phyloP scores from a whole-genome alignment of 2,888 invertebrate genomes.

The Hemistola chrysoprasaria region DNA sequence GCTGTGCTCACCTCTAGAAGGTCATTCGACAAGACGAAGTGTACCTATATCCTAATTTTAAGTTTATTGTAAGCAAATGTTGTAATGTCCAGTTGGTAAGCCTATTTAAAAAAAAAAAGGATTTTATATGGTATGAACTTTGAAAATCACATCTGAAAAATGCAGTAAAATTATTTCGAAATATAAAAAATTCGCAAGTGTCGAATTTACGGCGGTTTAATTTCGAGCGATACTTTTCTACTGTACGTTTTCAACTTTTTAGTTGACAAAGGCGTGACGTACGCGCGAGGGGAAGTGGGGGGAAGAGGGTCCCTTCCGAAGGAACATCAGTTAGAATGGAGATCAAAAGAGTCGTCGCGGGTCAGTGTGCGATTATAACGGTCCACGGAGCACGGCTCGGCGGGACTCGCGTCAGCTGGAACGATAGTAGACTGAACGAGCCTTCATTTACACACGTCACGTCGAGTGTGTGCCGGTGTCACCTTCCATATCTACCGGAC shows the following conservation, averaged over 20 bases:
- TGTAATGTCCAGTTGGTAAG: no score
- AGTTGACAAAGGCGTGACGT: conserved; percentile 28
- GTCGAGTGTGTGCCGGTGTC: conserved; percentile 1
- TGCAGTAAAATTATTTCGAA: conserved; percentile 28
- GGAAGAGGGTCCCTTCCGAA: conserved; percentile 17
- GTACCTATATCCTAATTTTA: no score
- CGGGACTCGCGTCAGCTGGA: no score
- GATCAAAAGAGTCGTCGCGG: conserved; percentile 39
- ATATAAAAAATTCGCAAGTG: conserved; percentile 24
- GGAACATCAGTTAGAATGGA: conserved; percentile 35
- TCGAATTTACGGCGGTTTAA: conserved; percentile 15
- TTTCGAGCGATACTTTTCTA: conserved; percentile 5
- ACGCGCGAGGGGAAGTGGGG: neutral
- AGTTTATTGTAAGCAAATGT: no score
- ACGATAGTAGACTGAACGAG: conserved; percentile 7
- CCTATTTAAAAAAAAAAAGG: no score
- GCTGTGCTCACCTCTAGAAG: no score
- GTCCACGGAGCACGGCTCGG: conserved; percentile 9
- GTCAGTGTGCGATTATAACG: conserved; percentile 19
- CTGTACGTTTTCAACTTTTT: conserved; percentile 21
- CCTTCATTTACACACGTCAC: conserved; percentile 6
- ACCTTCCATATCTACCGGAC: conserved; percentile 4
- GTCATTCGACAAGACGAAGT: no score
- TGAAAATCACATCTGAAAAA: conserved; percentile 21
- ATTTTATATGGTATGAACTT: conserved; percentile 23